Base-by-base conservation (phyloP, 2,797 vertebrate genomes). In the Helicolenus hilgendorfi region DNA sequence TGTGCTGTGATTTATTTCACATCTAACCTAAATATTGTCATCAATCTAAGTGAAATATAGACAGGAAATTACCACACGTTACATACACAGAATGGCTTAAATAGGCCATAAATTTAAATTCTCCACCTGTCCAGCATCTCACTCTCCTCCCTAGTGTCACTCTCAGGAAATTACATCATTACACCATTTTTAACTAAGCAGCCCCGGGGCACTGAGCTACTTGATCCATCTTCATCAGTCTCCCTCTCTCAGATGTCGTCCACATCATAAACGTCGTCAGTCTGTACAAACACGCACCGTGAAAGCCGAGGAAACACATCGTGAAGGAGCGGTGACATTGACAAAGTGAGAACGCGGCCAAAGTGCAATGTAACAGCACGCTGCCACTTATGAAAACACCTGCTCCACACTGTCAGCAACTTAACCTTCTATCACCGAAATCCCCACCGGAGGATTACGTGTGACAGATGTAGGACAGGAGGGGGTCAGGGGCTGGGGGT, bases 381-480 rank as follows among this genome's bases (percentile, higher is more conserved):
- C 83, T 41, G 87, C 86, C 87, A 84, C 89, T 91, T 90, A 89
- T 81, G 74, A 90, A 88, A 94, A 94, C 95, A 96, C 94, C 96
- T 95, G 94, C 94, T 94, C 91, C 86, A 90, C 79, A 83, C 95
- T 92, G 94, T 95, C 95, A 92, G 86, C 88, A 87, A 93, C 88
- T 94, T 94, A 92, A 94, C 94, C 94, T 92, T 77, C 84, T 71
- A 86, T 93, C 92, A 90, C 88, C 84, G 75, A 87, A 91, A 94
- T 93, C 91, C 92, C 85, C 79, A 33, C 71, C 7, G 70, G 85
- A 90, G 89, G 88, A 94, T 94, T 94, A 88, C 41, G 76, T 55
- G 67, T 94, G 95, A 91, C 92, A 88, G 85, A 87, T 92, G 86
- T 84, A 82, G 83, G 93, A 93, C 67, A 29, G 63, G 55, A 38